Evolutionary conservation across 2,888 invertebrate genomes (phyloP), one percentile per base, ranked within the genome.

Genomic region (Glomeris marginata): DNA sequence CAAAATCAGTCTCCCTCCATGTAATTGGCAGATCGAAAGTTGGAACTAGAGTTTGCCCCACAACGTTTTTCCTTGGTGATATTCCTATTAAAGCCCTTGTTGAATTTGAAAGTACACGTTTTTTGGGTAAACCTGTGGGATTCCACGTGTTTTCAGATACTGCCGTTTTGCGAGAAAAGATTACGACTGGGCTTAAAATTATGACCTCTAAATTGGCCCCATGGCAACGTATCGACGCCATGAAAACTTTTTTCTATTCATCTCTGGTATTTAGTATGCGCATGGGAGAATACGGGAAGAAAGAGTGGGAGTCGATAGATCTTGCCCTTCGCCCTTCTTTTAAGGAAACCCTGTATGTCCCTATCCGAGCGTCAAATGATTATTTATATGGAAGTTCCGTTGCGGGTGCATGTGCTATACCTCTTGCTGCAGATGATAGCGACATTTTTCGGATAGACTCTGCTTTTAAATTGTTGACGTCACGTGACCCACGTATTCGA

Each of bases 191-290:
- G 10, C 11, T 33, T 6, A 49, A 45, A 15, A 54, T 57, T 8
- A 16, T 52, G 1, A 20, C 37, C 4, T 55, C 54, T 2, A 22
- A 45, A 2, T 55, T 59, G 1, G 55, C 59, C 13, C 58, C 58
- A 0, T 59, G 58, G 58, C 59, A 60, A 44, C 56, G 54, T 41
- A 28, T 59, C 10, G 55, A 60, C 35, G 58, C 56, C 1, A 21
- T 58, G 33, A 45, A 53, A 18, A 57, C 55, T 2, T 60, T 60
- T 51, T 49, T 60, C 11, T 44, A 28, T 52, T 18, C 47, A 50
- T 2, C 45, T 1, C 20, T 54, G 15, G 37, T 44, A 34, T 54
- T 49, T 35, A 46, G 44, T 15, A 41, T 52, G 45, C 16, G 52
- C 13, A 50, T 41, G 3, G 11, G 16, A 4, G 43, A 50, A 22